These are phyloP conservation scores for Notospermus geniculatus DNA, from an alignment of 1,140 invertebrate species.

Conservation along the genomic window DNA sequence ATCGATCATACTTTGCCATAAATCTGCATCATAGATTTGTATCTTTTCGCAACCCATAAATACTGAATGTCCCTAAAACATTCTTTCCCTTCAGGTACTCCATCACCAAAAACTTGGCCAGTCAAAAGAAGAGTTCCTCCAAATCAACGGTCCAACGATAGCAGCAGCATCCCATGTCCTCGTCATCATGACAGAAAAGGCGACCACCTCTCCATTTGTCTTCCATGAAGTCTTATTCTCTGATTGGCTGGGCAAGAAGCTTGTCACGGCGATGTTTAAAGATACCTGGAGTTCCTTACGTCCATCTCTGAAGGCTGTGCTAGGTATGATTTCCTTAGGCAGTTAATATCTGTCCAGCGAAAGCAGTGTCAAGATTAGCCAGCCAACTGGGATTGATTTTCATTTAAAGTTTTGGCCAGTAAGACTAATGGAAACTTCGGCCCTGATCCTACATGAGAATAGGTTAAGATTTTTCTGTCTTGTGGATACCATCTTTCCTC, in stretches of 20 bases:
- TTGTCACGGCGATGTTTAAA: conserved; percentile 50
- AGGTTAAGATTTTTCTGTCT: neutral
- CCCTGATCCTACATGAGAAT: neutral
- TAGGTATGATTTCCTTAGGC: conserved; percentile 32
- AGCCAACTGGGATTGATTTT: no score
- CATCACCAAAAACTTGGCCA: conserved; percentile 51
- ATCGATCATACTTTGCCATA: no score
- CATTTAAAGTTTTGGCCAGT: neutral
- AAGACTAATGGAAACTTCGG: neutral
- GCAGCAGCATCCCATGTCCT: conserved; percentile 45
- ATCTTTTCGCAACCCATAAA: no score
- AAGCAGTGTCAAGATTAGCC: no score
- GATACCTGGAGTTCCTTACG: conserved; percentile 44
- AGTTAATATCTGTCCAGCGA: conserved; percentile 10
- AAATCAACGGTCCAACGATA: conserved; percentile 46
- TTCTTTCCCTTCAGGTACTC: conserved; percentile 35
- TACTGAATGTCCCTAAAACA: neutral
- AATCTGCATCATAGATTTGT: no score
- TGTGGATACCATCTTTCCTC: no score
- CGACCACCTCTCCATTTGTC: conserved; percentile 43
- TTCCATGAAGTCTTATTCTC: conserved; percentile 53
- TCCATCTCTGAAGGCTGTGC: conserved; percentile 44
- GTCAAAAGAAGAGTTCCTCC: conserved; percentile 52
- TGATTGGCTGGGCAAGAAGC: conserved; percentile 54
- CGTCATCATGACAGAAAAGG: conserved; percentile 44